Evolutionary conservation across 2,888 invertebrate genomes (phyloP).

Genomic region (Mythimna pallens): DNA sequence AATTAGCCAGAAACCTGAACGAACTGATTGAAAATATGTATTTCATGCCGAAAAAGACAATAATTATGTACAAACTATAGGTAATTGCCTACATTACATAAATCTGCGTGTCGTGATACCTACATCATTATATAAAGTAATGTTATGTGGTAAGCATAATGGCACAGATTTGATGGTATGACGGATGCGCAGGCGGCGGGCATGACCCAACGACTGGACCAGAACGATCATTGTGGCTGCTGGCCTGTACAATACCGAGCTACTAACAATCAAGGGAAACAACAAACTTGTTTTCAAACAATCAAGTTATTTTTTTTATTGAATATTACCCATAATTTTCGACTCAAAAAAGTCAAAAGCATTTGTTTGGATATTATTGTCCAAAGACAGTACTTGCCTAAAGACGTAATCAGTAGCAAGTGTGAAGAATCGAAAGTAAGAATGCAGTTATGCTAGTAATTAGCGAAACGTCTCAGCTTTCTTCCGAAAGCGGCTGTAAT

Average conservation of each 20-base stretch:
- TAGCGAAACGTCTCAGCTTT: conserved; percentile 59
- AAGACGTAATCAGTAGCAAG: conserved; percentile 43
- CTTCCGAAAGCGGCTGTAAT: conserved; percentile 63
- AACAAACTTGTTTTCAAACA: conserved; percentile 41
- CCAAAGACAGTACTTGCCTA: conserved; percentile 2
- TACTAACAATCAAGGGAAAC: conserved; percentile 38
- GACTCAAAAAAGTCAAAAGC: neutral
- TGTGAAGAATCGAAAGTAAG: conserved; percentile 62
- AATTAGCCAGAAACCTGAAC: neutral
- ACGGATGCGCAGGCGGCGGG: conserved; percentile 77
- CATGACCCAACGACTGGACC: conserved; percentile 81
- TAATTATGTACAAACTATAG: neutral
- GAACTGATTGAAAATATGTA: too few species aligned
- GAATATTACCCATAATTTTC: neutral
- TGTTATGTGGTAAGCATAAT: conserved; percentile 60
- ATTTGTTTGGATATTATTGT: conserved; percentile 12
- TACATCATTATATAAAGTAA: conserved; percentile 53
- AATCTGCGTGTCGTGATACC: conserved; percentile 38
- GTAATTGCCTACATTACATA: conserved; percentile 50
- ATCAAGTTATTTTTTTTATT: conserved; percentile 31
- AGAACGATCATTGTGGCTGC: conserved; percentile 74
- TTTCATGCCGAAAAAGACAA: conserved; percentile 7
- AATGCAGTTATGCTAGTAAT: conserved; percentile 55
- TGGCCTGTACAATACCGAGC: conserved; percentile 59
- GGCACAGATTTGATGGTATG: conserved; percentile 69